phyloP scores from a whole-genome alignment of 2,113 vertebrate genomes.

The Pagrus major region DNA sequence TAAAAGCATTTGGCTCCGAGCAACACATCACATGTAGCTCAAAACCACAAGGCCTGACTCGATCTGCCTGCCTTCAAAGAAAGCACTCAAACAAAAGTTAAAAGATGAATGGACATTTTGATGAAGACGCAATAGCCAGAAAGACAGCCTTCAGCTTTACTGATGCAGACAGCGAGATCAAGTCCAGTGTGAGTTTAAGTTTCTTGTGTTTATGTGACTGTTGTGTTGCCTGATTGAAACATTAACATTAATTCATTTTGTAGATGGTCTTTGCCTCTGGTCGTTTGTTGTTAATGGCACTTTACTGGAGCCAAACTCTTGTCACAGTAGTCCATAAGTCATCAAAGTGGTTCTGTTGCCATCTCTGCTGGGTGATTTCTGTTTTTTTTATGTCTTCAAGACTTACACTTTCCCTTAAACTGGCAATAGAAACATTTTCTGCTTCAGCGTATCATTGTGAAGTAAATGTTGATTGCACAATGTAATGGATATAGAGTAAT shows the following conservation, averaged over 20 bases:
- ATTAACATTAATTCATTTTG: neutral
- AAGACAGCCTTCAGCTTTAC: conserved; percentile 29
- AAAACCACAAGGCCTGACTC: conserved; percentile 23
- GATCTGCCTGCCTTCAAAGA: conserved; percentile 20
- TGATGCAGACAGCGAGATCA: conserved; percentile 23
- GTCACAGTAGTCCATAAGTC: neutral
- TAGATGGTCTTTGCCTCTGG: neutral
- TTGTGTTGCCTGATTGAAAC: neutral
- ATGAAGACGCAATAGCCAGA: conserved; percentile 32
- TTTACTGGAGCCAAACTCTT: conserved; percentile 12
- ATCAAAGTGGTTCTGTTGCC: conserved; percentile 15
- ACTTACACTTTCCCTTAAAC: neutral
- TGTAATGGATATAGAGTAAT: too few relatives aligned
- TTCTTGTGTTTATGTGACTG: neutral
- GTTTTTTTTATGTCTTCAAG: conserved; percentile 1
- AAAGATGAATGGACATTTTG: conserved; percentile 52
- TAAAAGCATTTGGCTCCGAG: conserved; percentile 49
- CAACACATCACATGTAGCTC: conserved; percentile 13
- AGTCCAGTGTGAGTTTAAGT: neutral
- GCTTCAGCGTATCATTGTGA: too few relatives aligned
- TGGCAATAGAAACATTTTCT: too few relatives aligned
- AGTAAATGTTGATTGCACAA: too few relatives aligned
- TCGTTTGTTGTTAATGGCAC: conserved; percentile 14
- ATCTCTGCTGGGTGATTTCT: neutral
- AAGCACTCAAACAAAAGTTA: conserved; percentile 24